A percentile compares a stretch with the other conserved stretches of the same genome.
These are phyloP conservation scores for Trachemys scripta DNA, from an alignment of 2,113 vertebrate species.

Conservation along the genomic window DNA sequence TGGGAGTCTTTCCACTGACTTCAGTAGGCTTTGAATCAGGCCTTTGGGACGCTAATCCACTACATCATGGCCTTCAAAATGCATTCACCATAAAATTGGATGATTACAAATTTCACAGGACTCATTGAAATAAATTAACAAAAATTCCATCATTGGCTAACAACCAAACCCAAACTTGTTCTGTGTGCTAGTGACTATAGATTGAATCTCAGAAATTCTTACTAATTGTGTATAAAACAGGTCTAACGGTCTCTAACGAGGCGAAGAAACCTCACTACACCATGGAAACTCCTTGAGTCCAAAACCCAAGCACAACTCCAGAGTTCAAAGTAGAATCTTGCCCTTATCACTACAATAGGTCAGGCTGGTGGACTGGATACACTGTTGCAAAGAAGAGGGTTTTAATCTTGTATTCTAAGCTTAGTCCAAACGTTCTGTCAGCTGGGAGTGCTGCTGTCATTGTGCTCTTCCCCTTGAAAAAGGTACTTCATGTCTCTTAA, in stretches of 20 bases:
- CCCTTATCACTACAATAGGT: conserved; percentile 18
- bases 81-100: background rate
- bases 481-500: background rate
- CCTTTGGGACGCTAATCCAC: background rate
- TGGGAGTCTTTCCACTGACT: background rate
- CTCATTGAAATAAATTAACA: background rate
- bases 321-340: conserved; percentile 2
- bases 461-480: background rate
- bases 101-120: background rate
- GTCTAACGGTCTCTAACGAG: background rate
- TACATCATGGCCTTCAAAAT: background rate
- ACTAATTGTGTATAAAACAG: background rate
- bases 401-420: background rate
- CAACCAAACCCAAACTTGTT: background rate
- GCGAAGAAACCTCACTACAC: background rate
- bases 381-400: background rate
- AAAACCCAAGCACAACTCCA: background rate
- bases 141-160: background rate
- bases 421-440: background rate
- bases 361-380: background rate
- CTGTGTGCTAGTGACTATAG: background rate
- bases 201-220: background rate
- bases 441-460: no score
- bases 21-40: background rate
- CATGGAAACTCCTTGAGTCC: background rate